Evolutionary conservation across 30 jellyfish, hydroid and myxozoan species (phyloP).

Genomic region (Mastigias papua): DNA sequence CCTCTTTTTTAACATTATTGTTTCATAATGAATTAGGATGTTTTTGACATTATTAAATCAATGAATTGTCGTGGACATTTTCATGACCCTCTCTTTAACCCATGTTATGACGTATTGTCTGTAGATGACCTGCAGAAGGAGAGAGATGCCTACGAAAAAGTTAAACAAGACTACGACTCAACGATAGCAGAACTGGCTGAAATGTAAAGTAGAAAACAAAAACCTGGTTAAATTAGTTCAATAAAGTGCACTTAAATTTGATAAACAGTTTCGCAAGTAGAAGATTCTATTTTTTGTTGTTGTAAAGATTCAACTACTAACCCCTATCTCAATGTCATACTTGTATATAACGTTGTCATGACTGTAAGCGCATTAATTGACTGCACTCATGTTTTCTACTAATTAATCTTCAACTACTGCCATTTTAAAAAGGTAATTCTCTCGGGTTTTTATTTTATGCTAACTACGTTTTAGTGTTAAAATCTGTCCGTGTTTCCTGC

Average conservation of each 20-base stretch:
- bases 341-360: neutral
- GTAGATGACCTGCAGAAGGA: slow-evolving; percentile 81
- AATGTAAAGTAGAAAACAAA: slow-evolving; percentile 43
- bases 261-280: slow-evolving; percentile 13
- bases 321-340: neutral
- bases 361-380: neutral
- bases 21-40: no score
- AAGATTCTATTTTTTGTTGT: slow-evolving; percentile 4
- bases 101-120: slow-evolving; percentile 14
- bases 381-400: slow-evolving; percentile 6
- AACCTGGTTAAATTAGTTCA: slow-evolving; percentile 8
- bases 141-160: slow-evolving; percentile 79
- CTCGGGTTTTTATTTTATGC: neutral
- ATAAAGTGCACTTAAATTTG: slow-evolving; percentile 30
- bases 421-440: neutral
- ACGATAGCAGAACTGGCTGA: slow-evolving; percentile 86
- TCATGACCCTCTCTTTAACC: neutral
- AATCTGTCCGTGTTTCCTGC: neutral
- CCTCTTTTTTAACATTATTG: no score
- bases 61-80: no score
- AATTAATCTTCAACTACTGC: neutral
- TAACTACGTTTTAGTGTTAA: neutral
- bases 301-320: slow-evolving; percentile 23
- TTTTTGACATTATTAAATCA: no score
- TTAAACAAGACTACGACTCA: slow-evolving; percentile 74